Evolutionary conservation across 2,113 vertebrate species (phyloP).

Genomic region (Blennius ocellaris): DNA sequence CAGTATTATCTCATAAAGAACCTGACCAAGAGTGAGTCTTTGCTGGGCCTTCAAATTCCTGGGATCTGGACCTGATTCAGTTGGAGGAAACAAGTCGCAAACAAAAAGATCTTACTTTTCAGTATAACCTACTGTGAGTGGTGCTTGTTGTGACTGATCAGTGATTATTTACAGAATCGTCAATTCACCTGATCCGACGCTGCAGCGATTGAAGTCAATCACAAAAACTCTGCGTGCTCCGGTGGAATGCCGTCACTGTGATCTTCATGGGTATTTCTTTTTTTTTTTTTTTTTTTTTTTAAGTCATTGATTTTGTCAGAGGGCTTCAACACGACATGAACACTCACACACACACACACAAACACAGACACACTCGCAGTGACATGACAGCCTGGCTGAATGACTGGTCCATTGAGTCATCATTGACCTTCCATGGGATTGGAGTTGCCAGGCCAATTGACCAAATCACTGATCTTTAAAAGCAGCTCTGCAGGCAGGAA

Average conservation of each 20-base stretch:
- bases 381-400: conserved; percentile 79
- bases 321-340: background rate
- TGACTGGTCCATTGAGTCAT: conserved; percentile 83
- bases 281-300: conserved; percentile 48
- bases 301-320: conserved; percentile 52
- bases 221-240: background rate
- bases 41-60: too few species aligned
- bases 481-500: conserved; percentile 74
- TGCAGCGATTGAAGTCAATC: too few species aligned
- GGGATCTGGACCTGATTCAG: too few species aligned
- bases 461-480: conserved; percentile 89
- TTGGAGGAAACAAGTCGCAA: too few species aligned
- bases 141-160: too few species aligned
- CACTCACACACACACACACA: conserved; percentile 27
- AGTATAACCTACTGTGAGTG: too few species aligned
- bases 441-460: conserved; percentile 86
- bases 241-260: conserved; percentile 26
- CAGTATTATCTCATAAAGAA: too few species aligned
- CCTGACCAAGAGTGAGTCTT: too few species aligned
- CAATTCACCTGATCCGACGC: too few species aligned
- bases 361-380: conserved; percentile 29
- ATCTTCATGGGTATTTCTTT: conserved; percentile 50
- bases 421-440: conserved; percentile 81
- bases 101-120: too few species aligned
- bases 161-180: too few species aligned